A percentile compares a stretch with the other conserved stretches of the same genome.
phyloP scores from a whole-genome alignment of 2,113 vertebrate species.

The Chunga burmeisteri region DNA sequence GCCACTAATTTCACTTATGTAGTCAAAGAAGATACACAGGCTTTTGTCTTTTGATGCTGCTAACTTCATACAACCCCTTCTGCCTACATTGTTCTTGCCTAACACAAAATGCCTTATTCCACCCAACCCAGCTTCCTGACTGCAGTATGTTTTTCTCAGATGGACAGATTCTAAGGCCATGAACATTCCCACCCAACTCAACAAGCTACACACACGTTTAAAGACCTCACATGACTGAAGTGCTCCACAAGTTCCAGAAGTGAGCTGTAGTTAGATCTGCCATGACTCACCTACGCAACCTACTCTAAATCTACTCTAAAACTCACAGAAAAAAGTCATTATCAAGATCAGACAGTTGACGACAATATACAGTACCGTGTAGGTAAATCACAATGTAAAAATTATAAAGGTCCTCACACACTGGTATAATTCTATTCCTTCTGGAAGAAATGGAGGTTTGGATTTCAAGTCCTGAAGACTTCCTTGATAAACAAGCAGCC shows the following conservation, averaged over 20 bases:
- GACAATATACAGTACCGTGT: not conserved
- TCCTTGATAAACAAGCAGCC: not conserved
- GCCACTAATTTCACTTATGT: rapidly evolving
- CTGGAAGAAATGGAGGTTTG: not conserved
- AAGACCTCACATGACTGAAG: not conserved
- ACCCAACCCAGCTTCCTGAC: not conserved
- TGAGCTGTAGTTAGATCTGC: not conserved
- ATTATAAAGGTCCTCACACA: not conserved
- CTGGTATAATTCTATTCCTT: not conserved
- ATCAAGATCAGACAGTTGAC: not conserved
- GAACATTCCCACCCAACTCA: not conserved
- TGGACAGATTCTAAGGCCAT: not conserved
- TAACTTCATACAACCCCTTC: not conserved
- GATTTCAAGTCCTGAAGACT: not conserved
- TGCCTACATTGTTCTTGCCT: not conserved
- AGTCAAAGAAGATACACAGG: rapidly evolving
- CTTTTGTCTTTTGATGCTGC: not conserved
- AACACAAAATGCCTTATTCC: not conserved
- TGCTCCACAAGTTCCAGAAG: not conserved
- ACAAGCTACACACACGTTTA: not conserved
- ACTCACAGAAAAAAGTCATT: not conserved
- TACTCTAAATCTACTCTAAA: not conserved
- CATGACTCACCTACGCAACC: not conserved
- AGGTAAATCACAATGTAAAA: not conserved
- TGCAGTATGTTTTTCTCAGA: not conserved